These are phyloP conservation scores for Chirona hameri DNA, from an alignment of 2,888 invertebrate genomes.

Conservation along the genomic window DNA sequence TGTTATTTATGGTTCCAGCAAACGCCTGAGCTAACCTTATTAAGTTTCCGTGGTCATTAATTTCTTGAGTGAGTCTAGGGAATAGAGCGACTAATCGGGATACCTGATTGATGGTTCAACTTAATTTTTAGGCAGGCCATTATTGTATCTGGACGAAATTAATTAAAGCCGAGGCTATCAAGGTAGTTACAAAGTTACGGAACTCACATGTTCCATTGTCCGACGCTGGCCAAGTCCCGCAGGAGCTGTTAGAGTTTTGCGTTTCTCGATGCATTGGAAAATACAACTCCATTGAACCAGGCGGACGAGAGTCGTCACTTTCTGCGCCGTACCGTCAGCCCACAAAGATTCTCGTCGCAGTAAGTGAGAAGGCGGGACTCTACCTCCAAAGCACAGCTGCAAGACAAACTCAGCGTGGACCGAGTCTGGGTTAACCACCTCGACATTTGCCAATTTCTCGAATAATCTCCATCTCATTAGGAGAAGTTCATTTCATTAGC, in stretches of 20 bases:
- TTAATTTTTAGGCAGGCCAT: constrained; percentile 9
- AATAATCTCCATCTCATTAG: too few species aligned
- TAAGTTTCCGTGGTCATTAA: constrained; percentile 2
- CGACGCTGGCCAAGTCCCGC: neutral
- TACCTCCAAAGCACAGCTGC: too few species aligned
- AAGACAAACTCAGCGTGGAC: too few species aligned
- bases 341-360: too few species aligned
- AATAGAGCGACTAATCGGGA: neutral
- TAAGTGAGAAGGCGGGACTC: too few species aligned
- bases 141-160: neutral
- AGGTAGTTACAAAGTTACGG: neutral
- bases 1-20: neutral
- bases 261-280: neutral
- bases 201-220: neutral
- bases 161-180: neutral
- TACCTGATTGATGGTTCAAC: neutral
- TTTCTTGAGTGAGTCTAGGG: neutral
- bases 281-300: too few species aligned
- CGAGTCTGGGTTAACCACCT: too few species aligned
- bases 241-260: neutral
- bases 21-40: neutral
- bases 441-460: too few species aligned
- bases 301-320: too few species aligned
- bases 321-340: too few species aligned
- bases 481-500: too few species aligned